phyloP scores from a whole-genome alignment of 2,888 invertebrate species.

The Scelioninae gen. 1 region DNA sequence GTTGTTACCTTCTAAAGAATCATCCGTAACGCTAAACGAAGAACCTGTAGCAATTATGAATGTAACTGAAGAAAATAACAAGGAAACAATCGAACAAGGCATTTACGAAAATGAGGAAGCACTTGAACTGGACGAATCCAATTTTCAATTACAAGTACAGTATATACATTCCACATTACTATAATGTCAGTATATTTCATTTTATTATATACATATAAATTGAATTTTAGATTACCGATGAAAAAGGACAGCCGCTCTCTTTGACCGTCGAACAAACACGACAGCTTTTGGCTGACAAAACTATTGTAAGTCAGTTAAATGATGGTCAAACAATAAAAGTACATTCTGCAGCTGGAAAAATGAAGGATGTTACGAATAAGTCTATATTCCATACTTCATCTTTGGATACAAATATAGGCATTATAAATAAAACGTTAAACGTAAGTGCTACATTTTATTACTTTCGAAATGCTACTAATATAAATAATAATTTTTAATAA shows the following conservation, averaged over 20 bases:
- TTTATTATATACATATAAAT: not conserved
- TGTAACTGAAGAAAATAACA: constrained; percentile 72
- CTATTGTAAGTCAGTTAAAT: constrained; percentile 81
- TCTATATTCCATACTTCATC: constrained; percentile 22
- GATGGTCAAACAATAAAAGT: constrained; percentile 81
- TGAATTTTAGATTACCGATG: constrained; percentile 87
- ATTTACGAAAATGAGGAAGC: constrained; percentile 70
- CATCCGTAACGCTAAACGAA: constrained; percentile 61
- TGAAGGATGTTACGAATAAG: constrained; percentile 34
- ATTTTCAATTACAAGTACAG: constrained; percentile 80
- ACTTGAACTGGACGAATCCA: constrained; percentile 73
- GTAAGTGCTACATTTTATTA: constrained; percentile 68
- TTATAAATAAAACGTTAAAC: constrained; percentile 79
- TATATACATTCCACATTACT: too few relatives aligned
- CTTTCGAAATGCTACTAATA: too few relatives aligned
- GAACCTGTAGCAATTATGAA: constrained; percentile 76
- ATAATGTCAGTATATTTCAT: not conserved
- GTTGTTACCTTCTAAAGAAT: constrained; percentile 73
- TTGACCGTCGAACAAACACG: constrained; percentile 89
- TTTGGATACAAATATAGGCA: constrained; percentile 76
- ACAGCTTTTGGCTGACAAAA: constrained; percentile 86
- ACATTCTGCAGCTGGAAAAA: constrained; percentile 70
- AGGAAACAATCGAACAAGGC: constrained; percentile 67
- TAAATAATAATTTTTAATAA: too few relatives aligned
- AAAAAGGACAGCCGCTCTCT: constrained; percentile 88